These are phyloP conservation scores for Acleris sparsana DNA, from an alignment of 2,888 invertebrate genomes.

Conservation along the genomic window DNA sequence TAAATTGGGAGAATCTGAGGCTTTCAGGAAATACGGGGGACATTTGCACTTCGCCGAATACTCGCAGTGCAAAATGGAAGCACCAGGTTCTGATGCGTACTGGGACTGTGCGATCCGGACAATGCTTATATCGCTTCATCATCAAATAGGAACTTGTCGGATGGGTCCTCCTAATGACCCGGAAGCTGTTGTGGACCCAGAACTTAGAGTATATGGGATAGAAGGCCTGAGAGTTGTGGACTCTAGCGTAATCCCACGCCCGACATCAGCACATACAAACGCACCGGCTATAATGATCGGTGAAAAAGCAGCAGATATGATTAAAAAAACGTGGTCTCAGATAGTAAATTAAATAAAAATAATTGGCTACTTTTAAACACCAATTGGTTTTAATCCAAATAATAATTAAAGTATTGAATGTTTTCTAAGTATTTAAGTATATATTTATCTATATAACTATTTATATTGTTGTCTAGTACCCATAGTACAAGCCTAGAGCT, in stretches of 20 bases:
- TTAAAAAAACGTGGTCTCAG: conserved; percentile 83
- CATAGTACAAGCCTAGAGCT: no score
- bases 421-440: no score
- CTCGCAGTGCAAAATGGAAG: conserved; percentile 77
- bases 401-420: no score
- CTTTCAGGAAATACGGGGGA: conserved; percentile 84
- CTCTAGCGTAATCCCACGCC: conserved; percentile 87
- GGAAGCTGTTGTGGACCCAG: conserved; percentile 86
- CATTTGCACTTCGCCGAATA: conserved; percentile 77
- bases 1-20: conserved; percentile 81
- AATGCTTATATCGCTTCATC: conserved; percentile 81
- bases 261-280: conserved; percentile 85
- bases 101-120: conserved; percentile 88
- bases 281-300: conserved; percentile 88
- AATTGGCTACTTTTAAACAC: not conserved
- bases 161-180: conserved; percentile 87
- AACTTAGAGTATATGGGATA: conserved; percentile 86
- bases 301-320: conserved; percentile 88
- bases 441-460: no score
- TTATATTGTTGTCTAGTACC: no score
- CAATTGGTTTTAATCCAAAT: not conserved
- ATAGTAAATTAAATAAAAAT: conserved; percentile 37
- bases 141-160: conserved; percentile 87
- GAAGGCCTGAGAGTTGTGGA: conserved; percentile 86
- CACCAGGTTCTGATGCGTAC: conserved; percentile 85